A percentile compares a stretch with the other conserved stretches of the same genome.
Conservation (phyloP, 2,888 invertebrate species). For the Apantesis nais region DNA sequence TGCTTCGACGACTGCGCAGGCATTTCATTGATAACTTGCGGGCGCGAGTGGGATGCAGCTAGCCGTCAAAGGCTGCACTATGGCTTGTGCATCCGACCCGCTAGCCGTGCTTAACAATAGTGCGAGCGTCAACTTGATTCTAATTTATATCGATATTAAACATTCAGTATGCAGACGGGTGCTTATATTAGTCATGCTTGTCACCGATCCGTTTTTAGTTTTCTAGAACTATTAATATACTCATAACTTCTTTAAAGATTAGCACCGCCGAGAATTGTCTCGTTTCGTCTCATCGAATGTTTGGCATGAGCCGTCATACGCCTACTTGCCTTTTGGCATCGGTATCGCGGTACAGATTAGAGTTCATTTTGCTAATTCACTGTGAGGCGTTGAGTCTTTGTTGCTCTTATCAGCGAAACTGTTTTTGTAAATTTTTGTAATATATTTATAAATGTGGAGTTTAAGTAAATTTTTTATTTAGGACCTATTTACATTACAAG, state of each 20-base stretch:
- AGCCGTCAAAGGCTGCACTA: conserved; percentile 55
- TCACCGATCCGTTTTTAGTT: conserved; percentile 52
- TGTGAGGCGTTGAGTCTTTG: conserved; percentile 51
- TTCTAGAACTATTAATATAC: conserved; percentile 46
- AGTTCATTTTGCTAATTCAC: conserved; percentile 59
- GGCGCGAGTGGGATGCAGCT: conserved; percentile 76
- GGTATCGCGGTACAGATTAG: conserved; percentile 55
- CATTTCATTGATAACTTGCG: conserved; percentile 82
- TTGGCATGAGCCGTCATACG: conserved; percentile 70
- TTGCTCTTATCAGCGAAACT: conserved; percentile 29
- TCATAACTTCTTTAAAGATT: conserved; percentile 49
- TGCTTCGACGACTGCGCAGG: conserved; percentile 66
- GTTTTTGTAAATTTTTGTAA: conserved; percentile 23
- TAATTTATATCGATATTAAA: conserved; percentile 45
- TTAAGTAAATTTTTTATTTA: conserved; percentile 29
- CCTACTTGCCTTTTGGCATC: conserved; percentile 67
- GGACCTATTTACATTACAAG: conserved; percentile 10
- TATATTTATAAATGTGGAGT: conserved; percentile 20
- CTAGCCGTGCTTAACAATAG: conserved; percentile 51
- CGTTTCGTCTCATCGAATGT: conserved; percentile 61
- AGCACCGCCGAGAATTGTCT: conserved; percentile 57
- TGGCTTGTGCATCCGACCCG: conserved; percentile 47
- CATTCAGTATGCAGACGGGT: conserved; percentile 27
- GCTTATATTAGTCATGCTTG: conserved; percentile 39
- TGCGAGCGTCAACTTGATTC: conserved; percentile 41